Percentiles rank a stretch among this genome's conserved stretches.
These are phyloP conservation scores for Diarsia dahlii DNA, from an alignment of 2,888 invertebrate species.

Conservation along the genomic window DNA sequence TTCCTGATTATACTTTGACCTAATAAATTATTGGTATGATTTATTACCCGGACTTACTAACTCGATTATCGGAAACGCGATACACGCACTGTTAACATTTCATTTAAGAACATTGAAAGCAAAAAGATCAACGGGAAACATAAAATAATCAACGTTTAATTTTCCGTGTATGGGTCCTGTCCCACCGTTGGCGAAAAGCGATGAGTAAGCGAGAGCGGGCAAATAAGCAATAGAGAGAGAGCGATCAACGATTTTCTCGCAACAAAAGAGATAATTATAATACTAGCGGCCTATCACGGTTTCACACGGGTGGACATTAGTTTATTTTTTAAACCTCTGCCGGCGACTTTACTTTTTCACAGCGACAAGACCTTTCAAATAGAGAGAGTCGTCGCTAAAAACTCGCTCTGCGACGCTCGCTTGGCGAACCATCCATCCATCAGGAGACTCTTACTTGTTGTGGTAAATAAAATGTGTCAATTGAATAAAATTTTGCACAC, in stretches of 20 bases:
- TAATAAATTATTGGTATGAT: slow-evolving; percentile 44
- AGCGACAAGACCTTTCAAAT: not conserved
- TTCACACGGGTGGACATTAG: too few relatives aligned
- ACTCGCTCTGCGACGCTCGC: too few relatives aligned
- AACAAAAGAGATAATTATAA: too few relatives aligned
- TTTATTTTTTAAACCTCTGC: too few relatives aligned
- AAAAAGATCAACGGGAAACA: slow-evolving; percentile 32
- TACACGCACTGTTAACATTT: slow-evolving; percentile 55
- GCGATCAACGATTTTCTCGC: too few relatives aligned
- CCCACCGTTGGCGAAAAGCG: not conserved
- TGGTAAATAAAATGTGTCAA: too few relatives aligned
- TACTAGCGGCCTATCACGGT: too few relatives aligned
- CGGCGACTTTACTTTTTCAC: not conserved
- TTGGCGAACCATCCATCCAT: too few relatives aligned
- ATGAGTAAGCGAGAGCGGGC: too few relatives aligned
- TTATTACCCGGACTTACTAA: slow-evolving; percentile 47
- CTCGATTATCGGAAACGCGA: slow-evolving; percentile 34
- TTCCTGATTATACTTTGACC: slow-evolving; percentile 48
- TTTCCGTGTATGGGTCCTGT: slow-evolving; percentile 9
- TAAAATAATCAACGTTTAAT: slow-evolving; percentile 57
- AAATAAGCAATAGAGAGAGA: too few relatives aligned
- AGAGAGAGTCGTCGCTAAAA: not conserved
- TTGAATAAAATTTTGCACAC: not conserved
- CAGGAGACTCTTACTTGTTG: too few relatives aligned
- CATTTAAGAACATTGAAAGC: slow-evolving; percentile 32